Conservation (phyloP, 92 coral and sea anemone genomes). For the Porites lobata region DNA sequence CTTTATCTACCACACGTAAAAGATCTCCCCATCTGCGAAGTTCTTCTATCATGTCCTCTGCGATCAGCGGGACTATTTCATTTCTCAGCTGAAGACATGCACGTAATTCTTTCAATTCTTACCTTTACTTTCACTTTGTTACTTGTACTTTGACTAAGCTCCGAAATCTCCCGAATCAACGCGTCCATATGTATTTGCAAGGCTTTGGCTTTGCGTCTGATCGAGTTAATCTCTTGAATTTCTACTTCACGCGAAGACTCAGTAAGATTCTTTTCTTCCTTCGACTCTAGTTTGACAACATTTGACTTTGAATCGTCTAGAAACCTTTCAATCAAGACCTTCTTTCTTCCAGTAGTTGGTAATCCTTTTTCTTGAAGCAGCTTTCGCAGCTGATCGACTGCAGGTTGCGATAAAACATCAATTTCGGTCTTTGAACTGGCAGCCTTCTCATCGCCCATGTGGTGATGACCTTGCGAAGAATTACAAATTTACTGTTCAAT, state of each 20-base stretch:
- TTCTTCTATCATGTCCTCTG: constrained; percentile 23
- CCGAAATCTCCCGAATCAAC: neutral
- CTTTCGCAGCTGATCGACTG: neutral
- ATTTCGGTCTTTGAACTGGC: neutral
- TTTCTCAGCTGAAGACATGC: constrained; percentile 25
- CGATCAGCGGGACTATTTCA: constrained; percentile 7
- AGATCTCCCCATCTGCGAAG: constrained; percentile 10
- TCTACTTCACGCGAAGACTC: too few relatives aligned
- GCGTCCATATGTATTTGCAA: neutral
- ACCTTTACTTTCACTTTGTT: constrained; percentile 31
- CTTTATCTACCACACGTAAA: constrained; percentile 29
- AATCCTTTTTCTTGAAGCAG: neutral
- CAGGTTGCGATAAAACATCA: neutral
- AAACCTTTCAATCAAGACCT: constrained; percentile 2
- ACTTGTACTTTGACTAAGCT: constrained; percentile 6
- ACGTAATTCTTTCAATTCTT: constrained; percentile 27
- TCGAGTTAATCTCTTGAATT: too few relatives aligned
- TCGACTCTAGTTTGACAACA: too few relatives aligned
- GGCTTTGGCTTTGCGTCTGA: too few relatives aligned
- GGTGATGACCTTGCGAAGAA: neutral
- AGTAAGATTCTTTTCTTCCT: too few relatives aligned
- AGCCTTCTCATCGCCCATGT: neutral
- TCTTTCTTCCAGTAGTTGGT: neutral
- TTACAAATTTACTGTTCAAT: neutral
- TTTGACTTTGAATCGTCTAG: too few relatives aligned